phyloP scores from a whole-genome alignment of 2,797 vertebrate species.

The Hoplostethus mediterraneus region DNA sequence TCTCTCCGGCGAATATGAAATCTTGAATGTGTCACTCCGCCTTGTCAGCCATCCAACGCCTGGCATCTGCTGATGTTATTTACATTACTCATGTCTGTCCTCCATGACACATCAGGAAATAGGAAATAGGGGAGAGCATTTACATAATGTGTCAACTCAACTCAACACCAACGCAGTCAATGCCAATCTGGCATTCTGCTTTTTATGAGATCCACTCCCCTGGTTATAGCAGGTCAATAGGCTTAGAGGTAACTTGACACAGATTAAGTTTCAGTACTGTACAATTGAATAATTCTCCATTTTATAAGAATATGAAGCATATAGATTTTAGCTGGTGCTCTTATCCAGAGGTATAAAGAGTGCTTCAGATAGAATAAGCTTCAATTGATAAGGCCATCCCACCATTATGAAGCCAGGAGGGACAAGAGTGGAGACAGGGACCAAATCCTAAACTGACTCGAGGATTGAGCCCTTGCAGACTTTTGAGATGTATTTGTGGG shows the following conservation, averaged over 20 bases:
- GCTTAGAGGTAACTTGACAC: constrained; percentile 1
- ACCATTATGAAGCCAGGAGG: too few species aligned
- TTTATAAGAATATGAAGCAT: too few species aligned
- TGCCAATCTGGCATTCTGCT: constrained; percentile 50
- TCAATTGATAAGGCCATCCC: too few species aligned
- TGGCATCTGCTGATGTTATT: constrained; percentile 49
- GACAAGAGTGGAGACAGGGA: too few species aligned
- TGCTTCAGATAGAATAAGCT: too few species aligned
- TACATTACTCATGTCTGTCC: constrained; percentile 56
- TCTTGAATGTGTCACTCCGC: constrained; percentile 58
- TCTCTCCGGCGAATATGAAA: constrained; percentile 62
- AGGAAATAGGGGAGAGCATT: constrained; percentile 49
- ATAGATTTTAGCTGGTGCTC: too few species aligned
- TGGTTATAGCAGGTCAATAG: constrained; percentile 22
- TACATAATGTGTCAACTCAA: constrained; percentile 70
- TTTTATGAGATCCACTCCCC: constrained; percentile 42
- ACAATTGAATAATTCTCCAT: not conserved
- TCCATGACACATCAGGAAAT: constrained; percentile 44
- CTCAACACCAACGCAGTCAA: constrained; percentile 40
- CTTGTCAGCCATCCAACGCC: constrained; percentile 32
- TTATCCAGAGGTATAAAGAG: too few species aligned
- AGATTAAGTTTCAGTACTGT: not conserved
- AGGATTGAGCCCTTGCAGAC: too few species aligned
- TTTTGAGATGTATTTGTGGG: too few species aligned
- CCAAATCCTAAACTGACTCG: too few species aligned